These are phyloP conservation scores for Dipus sagitta DNA, from an alignment of 2,797 vertebrate species.

Conservation along the genomic window DNA sequence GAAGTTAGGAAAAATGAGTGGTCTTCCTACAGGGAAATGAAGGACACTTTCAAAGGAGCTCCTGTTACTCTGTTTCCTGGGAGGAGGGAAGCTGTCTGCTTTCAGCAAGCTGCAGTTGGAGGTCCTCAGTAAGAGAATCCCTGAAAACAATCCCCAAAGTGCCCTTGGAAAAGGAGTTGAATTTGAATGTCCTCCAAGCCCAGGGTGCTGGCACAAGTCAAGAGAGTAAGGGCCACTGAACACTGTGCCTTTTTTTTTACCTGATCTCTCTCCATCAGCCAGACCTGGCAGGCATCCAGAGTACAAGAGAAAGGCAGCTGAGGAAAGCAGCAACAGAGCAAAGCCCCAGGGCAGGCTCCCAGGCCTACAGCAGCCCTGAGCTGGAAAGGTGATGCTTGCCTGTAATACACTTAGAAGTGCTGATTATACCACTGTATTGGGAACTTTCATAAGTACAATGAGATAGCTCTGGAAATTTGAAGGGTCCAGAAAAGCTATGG, in stretches of 20 bases:
- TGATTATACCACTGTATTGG: neutral
- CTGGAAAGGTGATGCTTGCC: neutral
- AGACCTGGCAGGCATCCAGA: neutral
- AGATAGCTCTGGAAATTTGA: slow-evolving; percentile 21
- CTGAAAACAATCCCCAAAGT: neutral
- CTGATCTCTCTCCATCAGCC: neutral
- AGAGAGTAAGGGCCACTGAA: neutral
- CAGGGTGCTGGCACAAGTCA: neutral
- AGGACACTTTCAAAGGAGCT: neutral
- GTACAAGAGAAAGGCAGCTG: neutral
- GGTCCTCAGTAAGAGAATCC: neutral
- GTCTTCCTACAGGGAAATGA: neutral
- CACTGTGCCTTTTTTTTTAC: neutral
- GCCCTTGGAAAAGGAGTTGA: neutral
- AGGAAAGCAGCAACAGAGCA: neutral
- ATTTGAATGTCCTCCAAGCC: neutral
- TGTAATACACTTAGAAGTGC: neutral
- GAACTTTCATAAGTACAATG: slow-evolving; percentile 29
- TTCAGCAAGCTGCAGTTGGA: neutral
- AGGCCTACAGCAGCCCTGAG: neutral
- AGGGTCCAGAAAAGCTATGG: neutral
- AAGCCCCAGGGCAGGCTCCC: neutral
- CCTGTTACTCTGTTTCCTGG: neutral
- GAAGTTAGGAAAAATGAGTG: neutral
- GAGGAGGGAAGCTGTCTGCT: neutral